Evolutionary conservation across 2,113 vertebrate species (phyloP), one percentile per base, ranked within the genome.

Genomic region (Notiomystis cincta): DNA sequence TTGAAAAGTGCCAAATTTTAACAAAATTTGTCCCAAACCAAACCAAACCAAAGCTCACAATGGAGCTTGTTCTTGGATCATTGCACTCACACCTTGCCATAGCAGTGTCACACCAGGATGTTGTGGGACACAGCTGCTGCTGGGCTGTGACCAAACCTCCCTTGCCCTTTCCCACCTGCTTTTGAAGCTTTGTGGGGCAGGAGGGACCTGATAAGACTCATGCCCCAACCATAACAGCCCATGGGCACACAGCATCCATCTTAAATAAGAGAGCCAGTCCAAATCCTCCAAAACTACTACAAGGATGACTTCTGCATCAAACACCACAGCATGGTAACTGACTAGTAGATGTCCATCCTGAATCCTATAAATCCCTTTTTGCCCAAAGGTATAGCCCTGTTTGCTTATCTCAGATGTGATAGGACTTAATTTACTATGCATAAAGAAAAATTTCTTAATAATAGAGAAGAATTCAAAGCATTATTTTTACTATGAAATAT

Each of bases 201-300:
- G 13, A 64, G 13, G 9, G 27, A 56, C 20, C 5, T 1, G 0
- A 2, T 27, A 58, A 40, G 31, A 21, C 37, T 28, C 16, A 11
- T 21, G 10, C 4, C 19, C 60, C 60, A 72, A 37, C 6, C 13
- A 35, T 19, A 47, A 33, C 13, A 25, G 17, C 4, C 67, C 72
- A 14, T 20, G 7, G 20, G 24, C 40, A 44, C 31, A 37, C 4
- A 51, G 7, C 35, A 70, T 47, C 16, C 31, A 72, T n/a, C 22
- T 27, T 44, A 33, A 7, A 16, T 23, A 24, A 58, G 17, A 62
- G 8, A 79, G 23, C 6, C 66, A 56, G 22, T 6, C 24, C 13
- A 56, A 67, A 58, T 85, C 50, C 44, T 71, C 57, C 58, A 79
- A 85, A 87, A 64, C 5, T 12, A 18, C 15, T 67, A 4, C 18